Percentiles rank a stretch among this genome's conserved stretches.
Conservation (phyloP, 2,888 invertebrate species). For the Clistopyga incitator region DNA sequence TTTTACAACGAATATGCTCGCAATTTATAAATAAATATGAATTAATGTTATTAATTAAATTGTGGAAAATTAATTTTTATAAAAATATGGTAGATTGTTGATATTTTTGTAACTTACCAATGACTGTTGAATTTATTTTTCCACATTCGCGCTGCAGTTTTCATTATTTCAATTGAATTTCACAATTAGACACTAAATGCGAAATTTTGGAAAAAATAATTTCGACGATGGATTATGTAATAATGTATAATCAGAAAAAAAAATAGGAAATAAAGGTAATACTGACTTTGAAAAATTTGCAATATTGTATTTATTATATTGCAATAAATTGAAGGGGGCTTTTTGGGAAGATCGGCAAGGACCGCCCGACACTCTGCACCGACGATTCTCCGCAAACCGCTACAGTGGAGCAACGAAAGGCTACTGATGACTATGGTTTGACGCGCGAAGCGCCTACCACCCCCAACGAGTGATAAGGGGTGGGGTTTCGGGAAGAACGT, state of each 20-base stretch:
- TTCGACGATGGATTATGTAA: no score
- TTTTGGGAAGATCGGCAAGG: background rate
- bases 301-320: slow-evolving; percentile 50
- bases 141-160: no score
- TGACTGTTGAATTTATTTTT: background rate
- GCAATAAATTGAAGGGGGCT: background rate
- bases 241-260: no score
- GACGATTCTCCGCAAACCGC: slow-evolving; percentile 39
- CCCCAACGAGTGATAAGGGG: slow-evolving; percentile 57
- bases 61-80: no score
- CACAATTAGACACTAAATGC: no score
- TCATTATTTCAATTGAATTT: no score
- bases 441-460: slow-evolving; percentile 48
- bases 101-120: background rate
- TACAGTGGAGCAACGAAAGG: slow-evolving; percentile 55
- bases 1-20: no score
- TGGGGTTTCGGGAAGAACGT: slow-evolving; percentile 43
- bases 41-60: no score
- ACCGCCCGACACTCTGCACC: background rate
- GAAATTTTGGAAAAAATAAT: no score
- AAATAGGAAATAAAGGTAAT: no score
- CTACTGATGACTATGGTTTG: slow-evolving; percentile 59
- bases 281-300: background rate
- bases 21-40: no score
- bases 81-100: background rate